Percentiles rank a stretch among this genome's conserved stretches.
phyloP scores from a whole-genome alignment of 92 coral and sea anemone species.

The Phymanthus crucifer region DNA sequence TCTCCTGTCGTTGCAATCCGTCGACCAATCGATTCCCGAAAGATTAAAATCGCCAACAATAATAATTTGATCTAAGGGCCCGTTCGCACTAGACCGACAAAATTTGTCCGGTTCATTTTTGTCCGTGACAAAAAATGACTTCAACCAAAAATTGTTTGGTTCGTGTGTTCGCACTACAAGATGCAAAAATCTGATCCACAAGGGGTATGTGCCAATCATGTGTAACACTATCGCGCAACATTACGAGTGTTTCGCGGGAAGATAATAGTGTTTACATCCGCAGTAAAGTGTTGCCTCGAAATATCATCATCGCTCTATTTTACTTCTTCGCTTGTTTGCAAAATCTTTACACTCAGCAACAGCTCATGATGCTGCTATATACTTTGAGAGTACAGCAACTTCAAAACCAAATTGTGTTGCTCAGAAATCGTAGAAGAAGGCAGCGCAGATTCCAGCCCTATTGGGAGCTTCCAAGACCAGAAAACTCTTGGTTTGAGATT shows the following conservation, averaged over 20 bases:
- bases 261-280: too few species aligned
- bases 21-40: constrained; percentile 30
- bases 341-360: too few species aligned
- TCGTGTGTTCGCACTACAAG: too few species aligned
- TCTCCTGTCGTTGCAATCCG: constrained; percentile 30
- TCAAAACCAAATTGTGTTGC: constrained; percentile 3
- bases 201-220: not conserved
- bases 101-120: too few species aligned
- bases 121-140: too few species aligned
- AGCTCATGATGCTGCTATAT: too few species aligned
- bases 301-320: not conserved
- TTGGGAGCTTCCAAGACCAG: constrained; percentile 25
- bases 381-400: constrained; percentile 2
- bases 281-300: not conserved
- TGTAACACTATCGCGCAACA: not conserved
- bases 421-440: not conserved
- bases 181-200: too few species aligned
- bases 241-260: not conserved
- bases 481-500: constrained; percentile 38
- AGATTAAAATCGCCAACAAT: constrained; percentile 35
- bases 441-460: not conserved
- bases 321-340: not conserved
- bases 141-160: too few species aligned
- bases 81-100: too few species aligned
- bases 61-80: constrained; percentile 24